A percentile compares a stretch with the other conserved stretches of the same genome.
Conservation (phyloP, 2,888 invertebrate species). For the Theretra japonica region DNA sequence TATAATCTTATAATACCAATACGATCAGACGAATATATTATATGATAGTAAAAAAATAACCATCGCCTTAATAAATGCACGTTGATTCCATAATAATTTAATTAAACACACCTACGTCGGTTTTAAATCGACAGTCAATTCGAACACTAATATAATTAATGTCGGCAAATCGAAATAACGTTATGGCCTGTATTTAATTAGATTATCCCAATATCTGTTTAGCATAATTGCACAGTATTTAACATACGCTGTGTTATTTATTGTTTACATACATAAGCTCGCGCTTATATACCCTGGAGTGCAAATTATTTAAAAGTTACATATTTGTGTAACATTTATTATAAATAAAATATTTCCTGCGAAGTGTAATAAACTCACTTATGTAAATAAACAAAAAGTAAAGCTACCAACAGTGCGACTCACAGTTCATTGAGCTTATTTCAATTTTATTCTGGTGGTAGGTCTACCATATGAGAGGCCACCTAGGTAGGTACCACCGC, state of each 20-base stretch:
- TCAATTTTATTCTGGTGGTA: too few species aligned
- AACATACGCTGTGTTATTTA: not conserved
- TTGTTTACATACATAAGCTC: not conserved
- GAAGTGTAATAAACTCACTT: too few species aligned
- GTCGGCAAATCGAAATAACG: not conserved
- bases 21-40: not conserved
- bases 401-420: too few species aligned
- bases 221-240: not conserved
- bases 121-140: not conserved
- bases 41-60: not conserved
- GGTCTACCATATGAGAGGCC: too few species aligned
- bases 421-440: too few species aligned
- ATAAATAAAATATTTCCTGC: too few species aligned
- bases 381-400: too few species aligned
- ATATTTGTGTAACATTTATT: too few species aligned
- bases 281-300: not conserved
- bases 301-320: too few species aligned
- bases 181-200: not conserved
- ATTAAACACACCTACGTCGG: not conserved
- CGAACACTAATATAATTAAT: not conserved
- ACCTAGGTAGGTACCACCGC: too few species aligned
- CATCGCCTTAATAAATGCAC: not conserved
- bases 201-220: not conserved
- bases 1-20: too few species aligned
- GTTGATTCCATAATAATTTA: not conserved